Evolutionary conservation across 2,888 invertebrate species (phyloP).

Genomic region (Bruchidius siliquastri): DNA sequence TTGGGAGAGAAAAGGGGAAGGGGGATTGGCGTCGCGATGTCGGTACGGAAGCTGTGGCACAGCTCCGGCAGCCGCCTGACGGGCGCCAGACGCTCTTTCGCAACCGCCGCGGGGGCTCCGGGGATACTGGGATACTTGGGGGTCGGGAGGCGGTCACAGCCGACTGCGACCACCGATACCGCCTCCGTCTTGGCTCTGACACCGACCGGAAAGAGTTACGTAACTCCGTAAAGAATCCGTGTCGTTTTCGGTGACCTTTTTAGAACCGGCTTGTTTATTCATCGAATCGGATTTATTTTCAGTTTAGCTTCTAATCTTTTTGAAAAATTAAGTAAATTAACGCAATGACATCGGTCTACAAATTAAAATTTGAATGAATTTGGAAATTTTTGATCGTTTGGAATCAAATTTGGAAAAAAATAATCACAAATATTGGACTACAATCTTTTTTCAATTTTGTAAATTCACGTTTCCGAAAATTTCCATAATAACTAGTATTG

Average conservation of each 20-base stretch:
- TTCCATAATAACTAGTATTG: too few relatives aligned
- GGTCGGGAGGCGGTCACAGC: neutral
- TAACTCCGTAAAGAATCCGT: neutral
- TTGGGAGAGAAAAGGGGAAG: neutral
- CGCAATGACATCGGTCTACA: too few relatives aligned
- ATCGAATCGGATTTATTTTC: neutral
- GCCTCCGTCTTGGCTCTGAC: neutral
- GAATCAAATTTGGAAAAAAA: too few relatives aligned
- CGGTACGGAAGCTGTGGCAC: neutral
- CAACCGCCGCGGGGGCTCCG: conserved; percentile 18
- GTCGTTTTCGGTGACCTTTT: neutral
- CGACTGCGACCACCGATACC: too few relatives aligned
- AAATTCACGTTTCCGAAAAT: too few relatives aligned
- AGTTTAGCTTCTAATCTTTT: neutral
- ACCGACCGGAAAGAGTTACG: neutral
- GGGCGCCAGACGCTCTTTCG: conserved; percentile 31
- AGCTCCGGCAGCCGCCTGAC: conserved; percentile 27
- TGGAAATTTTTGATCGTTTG: too few relatives aligned
- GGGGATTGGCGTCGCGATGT: neutral
- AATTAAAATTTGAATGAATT: too few relatives aligned
- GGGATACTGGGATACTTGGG: neutral
- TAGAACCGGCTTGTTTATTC: neutral
- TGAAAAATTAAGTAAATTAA: too few relatives aligned
- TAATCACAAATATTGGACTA: too few relatives aligned
- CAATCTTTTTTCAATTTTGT: too few relatives aligned